Evolutionary conservation across 2,888 invertebrate species (phyloP).

Genomic region (Teinopalpus imperialis): DNA sequence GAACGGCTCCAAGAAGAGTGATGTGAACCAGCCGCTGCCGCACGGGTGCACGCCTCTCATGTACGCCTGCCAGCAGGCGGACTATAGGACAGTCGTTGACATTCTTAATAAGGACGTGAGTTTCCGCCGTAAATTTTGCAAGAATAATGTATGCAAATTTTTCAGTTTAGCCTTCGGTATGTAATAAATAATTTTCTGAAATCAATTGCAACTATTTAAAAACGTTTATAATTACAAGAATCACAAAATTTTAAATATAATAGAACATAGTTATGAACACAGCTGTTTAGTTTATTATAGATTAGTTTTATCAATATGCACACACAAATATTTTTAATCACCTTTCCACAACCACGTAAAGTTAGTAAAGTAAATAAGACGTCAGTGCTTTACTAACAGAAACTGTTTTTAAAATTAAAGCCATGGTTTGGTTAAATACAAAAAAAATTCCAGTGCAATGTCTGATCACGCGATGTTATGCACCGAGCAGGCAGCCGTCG

Average conservation of each 20-base stretch:
- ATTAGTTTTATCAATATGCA: too few species aligned
- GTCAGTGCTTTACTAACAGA: not conserved
- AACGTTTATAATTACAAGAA: too few species aligned
- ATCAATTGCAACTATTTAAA: too few species aligned
- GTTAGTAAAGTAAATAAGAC: constrained; percentile 7
- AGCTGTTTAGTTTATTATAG: too few species aligned
- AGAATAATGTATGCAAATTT: too few species aligned
- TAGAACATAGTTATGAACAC: too few species aligned
- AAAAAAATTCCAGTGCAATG: constrained; percentile 43
- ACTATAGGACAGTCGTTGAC: constrained; percentile 88
- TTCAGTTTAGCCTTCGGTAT: too few species aligned
- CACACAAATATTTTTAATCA: not conserved
- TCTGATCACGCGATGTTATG: constrained; percentile 60
- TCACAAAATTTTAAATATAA: too few species aligned
- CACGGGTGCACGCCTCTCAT: constrained; percentile 92
- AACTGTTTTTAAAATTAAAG: constrained; percentile 22
- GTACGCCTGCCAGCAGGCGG: constrained; percentile 95
- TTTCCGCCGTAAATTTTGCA: constrained; percentile 32
- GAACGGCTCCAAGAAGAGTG: constrained; percentile 54
- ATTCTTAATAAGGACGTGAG: constrained; percentile 90
- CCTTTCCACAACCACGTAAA: constrained; percentile 7
- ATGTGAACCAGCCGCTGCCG: constrained; percentile 71
- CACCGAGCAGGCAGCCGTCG: constrained; percentile 44
- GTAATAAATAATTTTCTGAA: too few species aligned
- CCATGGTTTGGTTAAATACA: constrained; percentile 48